Base-by-base conservation (phyloP, 2,797 vertebrate genomes). In the Gila robusta region DNA sequence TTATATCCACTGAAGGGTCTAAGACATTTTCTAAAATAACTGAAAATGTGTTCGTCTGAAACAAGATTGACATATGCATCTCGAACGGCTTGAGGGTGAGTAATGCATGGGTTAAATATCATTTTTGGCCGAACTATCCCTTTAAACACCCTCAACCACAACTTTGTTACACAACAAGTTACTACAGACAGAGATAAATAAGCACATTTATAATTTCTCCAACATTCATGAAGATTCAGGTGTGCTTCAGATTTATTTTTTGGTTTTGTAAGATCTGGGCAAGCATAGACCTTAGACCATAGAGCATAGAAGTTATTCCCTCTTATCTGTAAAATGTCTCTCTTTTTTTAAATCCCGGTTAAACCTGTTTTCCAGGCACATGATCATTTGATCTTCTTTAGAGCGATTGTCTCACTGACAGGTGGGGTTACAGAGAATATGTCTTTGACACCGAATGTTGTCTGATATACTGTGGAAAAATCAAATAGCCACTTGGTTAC, bases 321-420 rank as follows among this genome's bases (percentile, higher is more conserved):
- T 28, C 56, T 28, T 66, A 41, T 56, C 21, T 41, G 21, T 59
- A 14, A 62, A 56, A 52, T 52, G 44, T 64, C 59, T 71, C 37
- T 73, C 16, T 64, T 54, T 54, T 54, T 32, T 44, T 28, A 28
- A 11, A 32, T 28, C n/a, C 59, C 78, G 19, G 59, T 28, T 32
- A 28, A 66, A 47, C 78, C 59, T 66, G 78, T 80, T 80, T 64
- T 79, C 8, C 59, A 73, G 23, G 11, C 23, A 37, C 32, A 32
- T 0, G 54, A 26, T 41, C 32, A 6, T 35, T 3, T 78, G 10
- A 56, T 62, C 54, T 44, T 79, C 9, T 44, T 28, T 6, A 21
- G 59, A 21, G 39, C 37, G 8, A 5, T 6, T 37, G 12, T 26
- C 59, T 62, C 59, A 62, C n/a, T 26, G 5, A 26, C n/a, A 62